These are phyloP conservation scores for Corythaeola cristata DNA, from an alignment of 2,113 vertebrate species.

Conservation along the genomic window DNA sequence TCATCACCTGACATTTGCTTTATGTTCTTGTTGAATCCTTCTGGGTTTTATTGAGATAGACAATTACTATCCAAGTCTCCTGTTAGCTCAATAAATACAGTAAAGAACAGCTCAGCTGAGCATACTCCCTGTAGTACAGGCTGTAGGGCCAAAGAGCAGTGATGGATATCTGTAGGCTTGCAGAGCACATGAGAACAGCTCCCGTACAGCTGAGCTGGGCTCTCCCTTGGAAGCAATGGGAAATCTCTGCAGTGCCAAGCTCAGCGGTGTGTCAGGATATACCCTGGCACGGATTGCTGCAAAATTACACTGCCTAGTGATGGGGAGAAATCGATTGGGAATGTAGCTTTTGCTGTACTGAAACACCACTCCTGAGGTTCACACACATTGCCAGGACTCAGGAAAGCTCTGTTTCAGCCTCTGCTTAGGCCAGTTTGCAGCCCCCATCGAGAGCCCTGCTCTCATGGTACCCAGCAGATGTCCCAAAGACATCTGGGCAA, in stretches of 20 bases:
- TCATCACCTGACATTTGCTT: background rate
- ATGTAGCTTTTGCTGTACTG: background rate
- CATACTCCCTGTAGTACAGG: background rate
- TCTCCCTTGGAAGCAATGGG: background rate
- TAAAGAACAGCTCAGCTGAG: background rate
- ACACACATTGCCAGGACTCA: background rate
- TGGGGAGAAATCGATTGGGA: background rate
- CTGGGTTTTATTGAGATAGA: background rate
- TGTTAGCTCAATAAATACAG: background rate
- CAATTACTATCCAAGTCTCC: background rate
- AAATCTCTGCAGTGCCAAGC: background rate
- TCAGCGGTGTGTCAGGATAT: accelerated
- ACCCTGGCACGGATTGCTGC: background rate
- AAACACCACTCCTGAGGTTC: background rate
- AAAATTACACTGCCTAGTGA: background rate
- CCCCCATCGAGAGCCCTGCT: background rate
- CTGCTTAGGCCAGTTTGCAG: background rate
- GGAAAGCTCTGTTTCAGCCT: background rate
- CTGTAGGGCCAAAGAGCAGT: background rate
- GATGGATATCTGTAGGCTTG: background rate
- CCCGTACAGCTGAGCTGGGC: background rate
- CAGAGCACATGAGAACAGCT: background rate
- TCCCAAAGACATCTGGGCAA: background rate
- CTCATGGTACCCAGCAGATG: background rate
- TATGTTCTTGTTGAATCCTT: background rate